Base-by-base conservation (phyloP, 1,140 invertebrate species). In the Amyelois transitella region DNA sequence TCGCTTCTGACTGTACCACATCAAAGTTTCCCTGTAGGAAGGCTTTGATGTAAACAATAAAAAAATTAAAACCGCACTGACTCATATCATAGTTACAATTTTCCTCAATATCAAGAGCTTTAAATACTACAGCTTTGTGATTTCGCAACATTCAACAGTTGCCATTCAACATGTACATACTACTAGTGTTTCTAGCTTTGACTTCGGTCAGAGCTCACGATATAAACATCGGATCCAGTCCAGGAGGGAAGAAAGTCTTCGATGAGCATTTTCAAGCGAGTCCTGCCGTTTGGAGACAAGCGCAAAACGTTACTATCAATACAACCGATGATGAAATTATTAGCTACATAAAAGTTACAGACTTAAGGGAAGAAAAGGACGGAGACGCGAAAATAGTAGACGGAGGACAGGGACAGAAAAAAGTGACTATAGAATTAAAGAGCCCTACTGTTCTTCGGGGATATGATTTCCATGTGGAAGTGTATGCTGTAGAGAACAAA, bases 21-120 rank as follows among this genome's bases (percentile, higher is more conserved):
- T 65, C 53, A 51, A 49, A 58, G 62, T 82, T 86, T 86, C 82
- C 82, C 82, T 82, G 70, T 68, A 82, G 75, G 82, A 86, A 82
- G 74, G 66, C 55, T 50, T 69, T 60, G 71, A 58, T 64, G 38
- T 52, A 57, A 32, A 69, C 58, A 63, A 70, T 73, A 77, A 74
- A 80, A 72, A 75, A 74, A 74, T 44, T 44, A 43, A 14, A 21
- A 38, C 6, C 20, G 18, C 10, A 48, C 32, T 53, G 38, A 53
- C 38, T 53, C 51, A 53, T 44, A 44, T 53, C 45, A 21, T 21
- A 38, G 21, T 43, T 19, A 56, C 50, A 58, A 53, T 63, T 72
- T 72, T 67, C 70, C 64, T 72, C 45, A 69, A 58, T 18, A n/a
- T 18, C 17, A n/a, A n/a, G n/a, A 38, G 32, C 32, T 38, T 38